Evolutionary conservation across 2,113 vertebrate genomes (phyloP), one percentile per base, ranked within the genome.

Genomic region (Ophthalmolycus amberensis): DNA sequence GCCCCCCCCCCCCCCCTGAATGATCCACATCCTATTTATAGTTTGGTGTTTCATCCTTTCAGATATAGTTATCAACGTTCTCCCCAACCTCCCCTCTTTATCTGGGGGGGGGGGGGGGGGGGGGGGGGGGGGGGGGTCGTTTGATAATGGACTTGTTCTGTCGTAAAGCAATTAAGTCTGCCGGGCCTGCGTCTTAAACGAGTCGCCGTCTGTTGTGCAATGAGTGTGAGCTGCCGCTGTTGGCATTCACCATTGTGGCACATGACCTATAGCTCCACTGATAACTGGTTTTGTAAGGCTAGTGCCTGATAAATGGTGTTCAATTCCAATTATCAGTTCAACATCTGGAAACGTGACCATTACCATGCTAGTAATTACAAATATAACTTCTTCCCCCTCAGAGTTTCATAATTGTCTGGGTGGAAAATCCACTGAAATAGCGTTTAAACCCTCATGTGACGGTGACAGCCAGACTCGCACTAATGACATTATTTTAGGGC

Each of bases 141-240:
- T 87, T 92, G 80, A 91, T 93, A 88, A 85, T 78, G 59, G 66
- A 77, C 86, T 79, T 87, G 80, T 87, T 90, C 85, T 76, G 73
- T 90, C 86, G 84, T 86, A 87, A 90, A 89, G 89, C 88, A 81
- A 88, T 92, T 85, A 91, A 63, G 62, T 86, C 71, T 50, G 65
- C 62, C 5, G 34, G 80, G 80, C 75, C 50, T 68, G 65, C 54
- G 74, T 88, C 69, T 85, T 58, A 64, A 78, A 79, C 85, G 66
- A 38, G 25, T 70, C 40, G 18, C 42, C 20, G 73, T 77, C 80
- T 62, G 22, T 11, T 37, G 42, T 65, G 38, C 34, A 50, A 4
- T 32, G 52, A 74, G 14, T 71, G 29, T 34, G 60, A 56, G 75
- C 66, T 20, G 56, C 69, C 60, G 46, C 50, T 76, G 20, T 27